A percentile compares a stretch with the other conserved stretches of the same genome.
phyloP scores from a whole-genome alignment of 2,797 vertebrate genomes.

The Bryconaethiops microstoma region DNA sequence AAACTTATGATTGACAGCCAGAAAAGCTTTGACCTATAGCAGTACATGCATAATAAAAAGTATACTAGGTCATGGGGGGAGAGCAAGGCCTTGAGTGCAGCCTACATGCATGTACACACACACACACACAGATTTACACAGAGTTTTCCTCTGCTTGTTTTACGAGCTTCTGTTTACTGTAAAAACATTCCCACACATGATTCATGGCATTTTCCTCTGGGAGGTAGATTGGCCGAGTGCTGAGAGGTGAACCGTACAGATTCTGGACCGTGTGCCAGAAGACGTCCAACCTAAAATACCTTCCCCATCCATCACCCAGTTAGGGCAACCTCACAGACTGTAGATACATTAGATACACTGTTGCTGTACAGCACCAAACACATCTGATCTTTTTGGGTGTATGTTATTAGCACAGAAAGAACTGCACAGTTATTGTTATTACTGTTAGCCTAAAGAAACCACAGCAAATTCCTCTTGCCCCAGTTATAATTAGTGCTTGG shows the following conservation, averaged over 20 bases:
- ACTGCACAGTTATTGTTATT: not conserved
- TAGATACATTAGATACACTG: conserved; percentile 4
- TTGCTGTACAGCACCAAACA: not conserved
- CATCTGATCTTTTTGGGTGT: not conserved
- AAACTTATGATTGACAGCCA: conserved; percentile 32
- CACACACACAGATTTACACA: conserved; percentile 24
- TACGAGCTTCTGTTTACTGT: conserved; percentile 60
- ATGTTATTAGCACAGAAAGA: not conserved
- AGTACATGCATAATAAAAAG: conserved; percentile 28
- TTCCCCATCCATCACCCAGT: conserved; percentile 34
- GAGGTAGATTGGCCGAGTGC: conserved; percentile 31
- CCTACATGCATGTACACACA: not conserved
- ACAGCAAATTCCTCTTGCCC: not conserved
- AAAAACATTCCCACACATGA: conserved; percentile 62
- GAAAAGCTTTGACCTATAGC: conserved; percentile 35
- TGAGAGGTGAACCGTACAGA: conserved; percentile 34
- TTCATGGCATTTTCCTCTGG: conserved; percentile 50
- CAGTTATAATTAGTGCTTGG: too few species aligned
- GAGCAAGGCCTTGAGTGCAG: not conserved
- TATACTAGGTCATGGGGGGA: not conserved
- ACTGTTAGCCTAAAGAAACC: not conserved
- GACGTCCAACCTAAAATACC: conserved; percentile 31
- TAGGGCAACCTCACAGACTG: conserved; percentile 5
- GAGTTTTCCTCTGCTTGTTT: conserved; percentile 46
- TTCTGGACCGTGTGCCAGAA: conserved; percentile 20